Conservation (phyloP, 2,113 vertebrate genomes). For the Siniperca knerii region DNA sequence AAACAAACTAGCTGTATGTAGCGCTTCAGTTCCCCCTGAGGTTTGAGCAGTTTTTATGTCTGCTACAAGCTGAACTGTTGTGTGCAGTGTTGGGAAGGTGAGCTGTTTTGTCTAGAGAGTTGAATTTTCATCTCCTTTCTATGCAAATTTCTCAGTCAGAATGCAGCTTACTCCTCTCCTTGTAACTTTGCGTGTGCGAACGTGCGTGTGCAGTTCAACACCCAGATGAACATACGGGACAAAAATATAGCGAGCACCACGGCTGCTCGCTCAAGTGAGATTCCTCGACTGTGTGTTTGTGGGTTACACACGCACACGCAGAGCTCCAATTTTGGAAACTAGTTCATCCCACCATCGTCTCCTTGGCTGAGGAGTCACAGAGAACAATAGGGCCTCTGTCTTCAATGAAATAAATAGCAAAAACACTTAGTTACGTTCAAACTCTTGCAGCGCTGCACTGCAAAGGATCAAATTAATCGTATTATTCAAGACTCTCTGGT, state of each 20-base stretch:
- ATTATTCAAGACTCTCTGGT: constrained; percentile 43
- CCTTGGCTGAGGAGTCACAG: constrained; percentile 60
- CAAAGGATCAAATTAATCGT: constrained; percentile 43
- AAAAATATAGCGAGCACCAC: constrained; percentile 24
- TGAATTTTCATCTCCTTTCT: constrained; percentile 16
- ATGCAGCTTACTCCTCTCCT: neutral
- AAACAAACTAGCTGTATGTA: constrained; percentile 35
- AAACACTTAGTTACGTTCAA: constrained; percentile 47
- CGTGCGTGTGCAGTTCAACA: constrained; percentile 17
- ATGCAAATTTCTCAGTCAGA: neutral
- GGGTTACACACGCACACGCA: constrained; percentile 48
- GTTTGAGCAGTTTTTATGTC: constrained; percentile 9
- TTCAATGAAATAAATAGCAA: constrained; percentile 59
- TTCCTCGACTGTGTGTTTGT: constrained; percentile 64
- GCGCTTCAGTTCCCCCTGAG: neutral
- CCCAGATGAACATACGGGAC: constrained; percentile 27
- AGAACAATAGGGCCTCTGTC: constrained; percentile 74
- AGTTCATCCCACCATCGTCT: constrained; percentile 61
- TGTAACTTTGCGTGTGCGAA: neutral
- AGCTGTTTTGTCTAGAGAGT: constrained; percentile 5
- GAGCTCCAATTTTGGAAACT: constrained; percentile 61
- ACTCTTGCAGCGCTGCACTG: constrained; percentile 43
- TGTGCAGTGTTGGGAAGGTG: constrained; percentile 1
- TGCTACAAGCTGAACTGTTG: neutral
- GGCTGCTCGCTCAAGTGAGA: constrained; percentile 45